phyloP scores from a whole-genome alignment of 1,140 invertebrate species.

The Daktulosphaira vitifoliae region DNA sequence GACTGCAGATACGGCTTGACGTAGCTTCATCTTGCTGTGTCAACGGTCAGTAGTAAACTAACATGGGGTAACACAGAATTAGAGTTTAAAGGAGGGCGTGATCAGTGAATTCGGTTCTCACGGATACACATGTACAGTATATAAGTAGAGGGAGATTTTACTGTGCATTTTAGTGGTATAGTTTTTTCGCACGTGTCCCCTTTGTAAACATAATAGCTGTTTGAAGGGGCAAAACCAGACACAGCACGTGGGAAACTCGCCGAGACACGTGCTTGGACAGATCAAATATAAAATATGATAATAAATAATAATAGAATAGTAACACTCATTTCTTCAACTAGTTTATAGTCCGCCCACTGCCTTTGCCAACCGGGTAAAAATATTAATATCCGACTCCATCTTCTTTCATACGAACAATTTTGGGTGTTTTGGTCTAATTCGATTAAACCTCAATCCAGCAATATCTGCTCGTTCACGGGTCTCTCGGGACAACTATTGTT shows the following conservation, averaged over 20 bases:
- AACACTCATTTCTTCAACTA: background rate
- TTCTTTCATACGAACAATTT: too few relatives aligned
- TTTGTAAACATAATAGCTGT: background rate
- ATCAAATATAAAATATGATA: constrained; percentile 26
- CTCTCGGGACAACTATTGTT: too few relatives aligned
- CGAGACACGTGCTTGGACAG: constrained; percentile 16
- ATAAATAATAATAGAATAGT: constrained; percentile 20
- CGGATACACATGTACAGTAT: background rate
- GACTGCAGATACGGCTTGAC: background rate
- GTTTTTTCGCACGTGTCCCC: constrained; percentile 25
- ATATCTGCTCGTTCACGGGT: too few relatives aligned
- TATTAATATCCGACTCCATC: too few relatives aligned
- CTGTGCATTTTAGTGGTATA: too few relatives aligned
- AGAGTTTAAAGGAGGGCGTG: background rate
- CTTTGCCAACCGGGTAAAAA: too few relatives aligned
- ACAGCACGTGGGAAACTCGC: constrained; percentile 18
- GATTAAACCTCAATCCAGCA: too few relatives aligned
- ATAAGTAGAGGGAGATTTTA: background rate
- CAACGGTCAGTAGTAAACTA: background rate
- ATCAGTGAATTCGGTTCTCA: constrained; percentile 13
- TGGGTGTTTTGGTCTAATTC: too few relatives aligned
- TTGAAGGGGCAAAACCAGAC: constrained; percentile 5
- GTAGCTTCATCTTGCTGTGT: constrained; percentile 8
- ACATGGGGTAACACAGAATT: background rate
- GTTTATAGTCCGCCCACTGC: too few relatives aligned